Percentiles rank a stretch among this genome's conserved stretches.
phyloP scores from a whole-genome alignment of 2,113 vertebrate genomes.

The Oxyura jamaicensis region DNA sequence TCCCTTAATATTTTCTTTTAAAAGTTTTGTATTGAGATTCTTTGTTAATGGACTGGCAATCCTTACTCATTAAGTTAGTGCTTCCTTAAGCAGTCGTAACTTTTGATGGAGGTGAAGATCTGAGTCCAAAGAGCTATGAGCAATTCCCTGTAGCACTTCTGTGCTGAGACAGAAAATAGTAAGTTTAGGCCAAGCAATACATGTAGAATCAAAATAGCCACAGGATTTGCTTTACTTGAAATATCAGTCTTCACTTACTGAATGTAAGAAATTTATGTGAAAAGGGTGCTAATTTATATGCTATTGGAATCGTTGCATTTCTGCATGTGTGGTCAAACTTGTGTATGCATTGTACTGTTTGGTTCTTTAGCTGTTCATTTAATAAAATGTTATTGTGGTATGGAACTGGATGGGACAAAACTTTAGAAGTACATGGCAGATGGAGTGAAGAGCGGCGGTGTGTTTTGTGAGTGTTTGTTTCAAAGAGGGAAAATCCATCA shows the following conservation, averaged over 20 bases:
- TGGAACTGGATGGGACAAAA: background rate
- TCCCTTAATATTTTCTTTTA: background rate
- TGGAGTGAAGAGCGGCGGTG: background rate
- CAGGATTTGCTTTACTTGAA: background rate
- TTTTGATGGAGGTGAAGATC: too few relatives aligned
- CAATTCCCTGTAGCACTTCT: background rate
- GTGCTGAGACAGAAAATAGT: background rate
- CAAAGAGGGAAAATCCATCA: background rate
- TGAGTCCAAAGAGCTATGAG: background rate
- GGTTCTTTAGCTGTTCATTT: background rate
- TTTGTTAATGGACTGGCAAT: background rate
- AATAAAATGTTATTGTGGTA: background rate
- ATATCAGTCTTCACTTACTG: background rate
- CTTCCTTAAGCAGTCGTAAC: background rate
- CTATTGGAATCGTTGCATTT: background rate
- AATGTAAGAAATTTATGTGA: background rate
- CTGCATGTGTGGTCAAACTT: too few relatives aligned
- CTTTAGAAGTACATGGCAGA: too few relatives aligned
- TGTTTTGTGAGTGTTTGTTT: background rate
- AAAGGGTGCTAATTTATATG: background rate
- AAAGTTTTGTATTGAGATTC: background rate
- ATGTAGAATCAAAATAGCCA: background rate
- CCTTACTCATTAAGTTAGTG: background rate
- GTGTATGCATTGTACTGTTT: background rate
- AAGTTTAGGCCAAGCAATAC: background rate